Evolutionary conservation across 2,888 invertebrate species (phyloP), one percentile per base, ranked within the genome.

Genomic region (Drosophila maculinotata): DNA sequence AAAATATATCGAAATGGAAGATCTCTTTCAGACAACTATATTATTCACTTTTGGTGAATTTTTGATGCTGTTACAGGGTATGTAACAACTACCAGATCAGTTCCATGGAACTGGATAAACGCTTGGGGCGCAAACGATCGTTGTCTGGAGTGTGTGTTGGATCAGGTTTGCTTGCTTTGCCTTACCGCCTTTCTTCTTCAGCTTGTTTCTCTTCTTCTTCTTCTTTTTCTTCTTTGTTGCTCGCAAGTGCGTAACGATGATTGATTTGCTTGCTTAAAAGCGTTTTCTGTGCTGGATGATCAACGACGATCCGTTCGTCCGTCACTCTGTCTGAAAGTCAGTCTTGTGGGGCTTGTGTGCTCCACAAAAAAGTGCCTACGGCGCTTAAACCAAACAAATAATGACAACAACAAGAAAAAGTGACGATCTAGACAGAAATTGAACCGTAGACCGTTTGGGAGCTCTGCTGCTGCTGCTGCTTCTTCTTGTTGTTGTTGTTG

Each of bases 341-440:
- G 15, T 26, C n/a, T 45, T 14, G 9, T 20, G 41, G 23, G 14
- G n/a, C 30, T 47, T 42, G 45, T 45, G 51, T 65, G 76, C 74
- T 76, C 74, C 57, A 81, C 69, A 82, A 75, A 85, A 84, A 79
- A 82, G 73, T 76, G 86, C 81, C 83, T 74, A 82, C 77, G 76
- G 81, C 83, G 60, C 58, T 69, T 57, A 42, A 71, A 67, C 30
- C 38, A 33, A 41, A 41, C 20, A 57, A 42, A 42, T 15, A 41
- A 28, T 44, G 57, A 69, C n/a, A 57, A 38, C 6, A 52, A 60
- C 17, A 74, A 64, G 7, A 52, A 59, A 80, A 84, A 69, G 45
- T 84, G 80, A 76, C 79, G 85, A 80, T 81, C 81, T 86, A 86
- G 73, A 83, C 81, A 86, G 69, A 83, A 74, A 81, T 83, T 86